These are phyloP conservation scores for Hafferia zeledoni DNA, from an alignment of 2,797 vertebrate species.

Conservation along the genomic window DNA sequence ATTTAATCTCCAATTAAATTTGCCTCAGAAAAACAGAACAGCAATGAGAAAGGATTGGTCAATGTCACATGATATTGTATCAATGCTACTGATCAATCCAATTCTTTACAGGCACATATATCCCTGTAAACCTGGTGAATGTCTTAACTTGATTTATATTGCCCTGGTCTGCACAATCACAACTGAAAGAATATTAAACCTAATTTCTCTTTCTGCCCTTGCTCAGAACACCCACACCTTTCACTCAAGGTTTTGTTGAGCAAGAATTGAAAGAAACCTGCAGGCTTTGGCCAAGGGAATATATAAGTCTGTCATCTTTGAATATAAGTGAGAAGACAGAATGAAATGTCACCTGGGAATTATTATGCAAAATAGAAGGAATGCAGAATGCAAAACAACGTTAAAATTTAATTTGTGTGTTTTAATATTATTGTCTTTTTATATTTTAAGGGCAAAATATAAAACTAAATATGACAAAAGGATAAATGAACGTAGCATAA, in stretches of 20 bases:
- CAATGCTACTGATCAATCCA: background rate
- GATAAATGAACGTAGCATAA: slow-evolving; percentile 44
- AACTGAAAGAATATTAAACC: background rate
- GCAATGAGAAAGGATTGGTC: background rate
- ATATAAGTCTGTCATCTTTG: slow-evolving; percentile 22
- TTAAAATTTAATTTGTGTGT: slow-evolving; percentile 45
- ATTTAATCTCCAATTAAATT: slow-evolving; percentile 7
- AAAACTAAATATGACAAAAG: slow-evolving; percentile 67
- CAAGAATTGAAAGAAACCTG: background rate
- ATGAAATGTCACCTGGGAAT: slow-evolving; percentile 41
- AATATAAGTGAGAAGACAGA: slow-evolving; percentile 6
- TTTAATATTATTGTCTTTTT: slow-evolving; percentile 55
- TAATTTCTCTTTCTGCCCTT: background rate
- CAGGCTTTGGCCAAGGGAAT: background rate
- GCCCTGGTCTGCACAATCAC: background rate
- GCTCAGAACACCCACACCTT: background rate
- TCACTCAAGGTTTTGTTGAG: background rate
- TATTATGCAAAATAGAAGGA: slow-evolving; percentile 26
- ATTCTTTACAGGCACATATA: background rate
- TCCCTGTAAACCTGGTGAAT: background rate
- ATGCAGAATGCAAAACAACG: background rate
- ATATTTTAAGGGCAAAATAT: slow-evolving; percentile 48
- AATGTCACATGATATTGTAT: background rate
- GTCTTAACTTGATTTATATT: background rate
- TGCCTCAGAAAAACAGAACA: background rate